A percentile compares a stretch with the other conserved stretches of the same genome.
Conservation (phyloP, 2,888 invertebrate genomes). For the Morpho deidamia region DNA sequence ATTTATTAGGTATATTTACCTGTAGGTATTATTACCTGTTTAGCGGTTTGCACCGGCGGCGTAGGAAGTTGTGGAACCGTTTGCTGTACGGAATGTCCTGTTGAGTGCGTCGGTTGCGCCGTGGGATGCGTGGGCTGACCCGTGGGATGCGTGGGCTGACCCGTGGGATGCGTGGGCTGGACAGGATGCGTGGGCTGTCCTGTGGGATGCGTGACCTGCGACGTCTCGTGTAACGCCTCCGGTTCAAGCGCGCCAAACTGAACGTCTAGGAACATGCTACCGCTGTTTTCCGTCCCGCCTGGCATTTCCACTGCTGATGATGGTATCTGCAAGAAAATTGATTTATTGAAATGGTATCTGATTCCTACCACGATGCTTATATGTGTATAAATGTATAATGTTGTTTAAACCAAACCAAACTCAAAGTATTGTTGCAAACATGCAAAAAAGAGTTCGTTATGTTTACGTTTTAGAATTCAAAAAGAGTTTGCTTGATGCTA, state of each 20-base stretch:
- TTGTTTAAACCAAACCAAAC: no score
- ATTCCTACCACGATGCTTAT: no score
- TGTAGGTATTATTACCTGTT: slow-evolving; percentile 19
- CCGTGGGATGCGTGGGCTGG: slow-evolving; percentile 7
- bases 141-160: slow-evolving; percentile 5
- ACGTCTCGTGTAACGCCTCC: slow-evolving; percentile 37
- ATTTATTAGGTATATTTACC: no score
- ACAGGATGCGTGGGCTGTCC: slow-evolving; percentile 9
- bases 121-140: slow-evolving; percentile 6
- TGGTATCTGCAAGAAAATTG: slow-evolving; percentile 83
- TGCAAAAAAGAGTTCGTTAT: no score
- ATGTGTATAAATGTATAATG: no score
- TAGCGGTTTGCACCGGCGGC: slow-evolving; percentile 16
- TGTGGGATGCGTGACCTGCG: slow-evolving; percentile 75
- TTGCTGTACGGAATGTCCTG: slow-evolving; percentile 11
- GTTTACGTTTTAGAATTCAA: no score
- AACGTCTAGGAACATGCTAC: slow-evolving; percentile 90
- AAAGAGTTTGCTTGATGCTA: no score
- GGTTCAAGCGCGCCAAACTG: slow-evolving; percentile 94
- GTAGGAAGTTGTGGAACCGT: slow-evolving; percentile 8
- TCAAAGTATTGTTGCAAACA: no score
- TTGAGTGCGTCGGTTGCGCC: slow-evolving; percentile 1
- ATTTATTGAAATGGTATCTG: no score
- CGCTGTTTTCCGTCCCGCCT: slow-evolving; percentile 85
- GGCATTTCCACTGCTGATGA: slow-evolving; percentile 98